Conservation (phyloP, 2,797 vertebrate genomes). For the Cetoscarus ocellatus region DNA sequence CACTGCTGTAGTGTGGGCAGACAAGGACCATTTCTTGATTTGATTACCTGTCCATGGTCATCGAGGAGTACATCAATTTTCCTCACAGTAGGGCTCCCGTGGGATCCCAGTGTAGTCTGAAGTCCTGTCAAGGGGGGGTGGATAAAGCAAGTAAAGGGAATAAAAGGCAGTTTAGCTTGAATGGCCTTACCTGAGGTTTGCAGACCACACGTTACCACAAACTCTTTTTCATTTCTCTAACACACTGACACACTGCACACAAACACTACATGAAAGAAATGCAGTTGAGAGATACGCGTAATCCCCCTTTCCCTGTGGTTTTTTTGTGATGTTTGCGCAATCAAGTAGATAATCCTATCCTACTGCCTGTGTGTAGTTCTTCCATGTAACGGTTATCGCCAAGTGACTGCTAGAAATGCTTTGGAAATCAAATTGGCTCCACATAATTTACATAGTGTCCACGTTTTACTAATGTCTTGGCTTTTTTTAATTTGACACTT, state of each 20-base stretch:
- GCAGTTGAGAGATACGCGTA: slow-evolving; percentile 52
- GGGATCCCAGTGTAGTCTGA: slow-evolving; percentile 38
- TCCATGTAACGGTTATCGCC: slow-evolving; percentile 36
- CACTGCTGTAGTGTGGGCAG: slow-evolving; percentile 32
- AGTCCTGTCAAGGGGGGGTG: slow-evolving; percentile 33
- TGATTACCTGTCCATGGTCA: slow-evolving; percentile 73
- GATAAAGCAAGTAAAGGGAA: slow-evolving; percentile 30
- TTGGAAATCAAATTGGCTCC: slow-evolving; percentile 48
- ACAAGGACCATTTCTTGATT: slow-evolving; percentile 69
- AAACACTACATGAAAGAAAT: slow-evolving; percentile 56
- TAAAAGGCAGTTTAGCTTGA: slow-evolving; percentile 33
- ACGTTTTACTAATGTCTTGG: slow-evolving; percentile 4
- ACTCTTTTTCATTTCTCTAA: slow-evolving; percentile 4
- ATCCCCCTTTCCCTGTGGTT: slow-evolving; percentile 56
- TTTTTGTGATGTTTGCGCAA: slow-evolving; percentile 63
- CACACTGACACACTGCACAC: slow-evolving; percentile 29
- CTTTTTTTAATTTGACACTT: background rate
- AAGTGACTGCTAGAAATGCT: slow-evolving; percentile 39
- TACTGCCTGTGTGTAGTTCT: slow-evolving; percentile 56
- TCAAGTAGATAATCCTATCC: slow-evolving; percentile 63
- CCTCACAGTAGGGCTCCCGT: slow-evolving; percentile 41
- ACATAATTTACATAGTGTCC: slow-evolving; percentile 28
- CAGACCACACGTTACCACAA: slow-evolving; percentile 36
- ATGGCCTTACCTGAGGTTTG: slow-evolving; percentile 26
- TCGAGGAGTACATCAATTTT: slow-evolving; percentile 62